A percentile compares a stretch with the other conserved stretches of the same genome.
These are phyloP conservation scores for Cylindroiulus punctatus DNA, from an alignment of 2,888 invertebrate species.

Conservation along the genomic window DNA sequence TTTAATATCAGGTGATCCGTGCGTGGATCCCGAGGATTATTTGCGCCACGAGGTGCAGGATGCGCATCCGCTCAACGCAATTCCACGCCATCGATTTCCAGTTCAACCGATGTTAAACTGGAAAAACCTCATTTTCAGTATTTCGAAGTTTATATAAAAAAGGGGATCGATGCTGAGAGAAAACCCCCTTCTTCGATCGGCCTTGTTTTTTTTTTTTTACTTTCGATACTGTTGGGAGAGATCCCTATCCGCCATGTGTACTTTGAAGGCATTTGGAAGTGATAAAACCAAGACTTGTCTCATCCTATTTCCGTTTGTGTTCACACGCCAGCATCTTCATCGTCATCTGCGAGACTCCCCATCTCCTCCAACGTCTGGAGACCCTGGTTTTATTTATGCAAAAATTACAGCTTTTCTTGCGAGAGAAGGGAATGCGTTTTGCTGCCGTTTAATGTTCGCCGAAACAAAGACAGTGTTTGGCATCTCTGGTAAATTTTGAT, in stretches of 20 bases:
- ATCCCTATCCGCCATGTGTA: conserved; percentile 40
- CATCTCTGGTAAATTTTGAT: conserved; percentile 24
- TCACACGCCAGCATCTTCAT: conserved; percentile 23
- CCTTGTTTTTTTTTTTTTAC: background rate
- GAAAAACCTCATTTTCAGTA: conserved; percentile 39
- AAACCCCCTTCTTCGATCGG: background rate
- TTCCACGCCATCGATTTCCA: conserved; percentile 12
- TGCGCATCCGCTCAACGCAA: conserved; percentile 22
- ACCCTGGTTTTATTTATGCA: conserved; percentile 24
- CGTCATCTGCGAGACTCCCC: conserved; percentile 15
- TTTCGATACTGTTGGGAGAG: conserved; percentile 46
- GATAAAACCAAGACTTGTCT: conserved; percentile 42
- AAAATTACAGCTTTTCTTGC: conserved; percentile 2
- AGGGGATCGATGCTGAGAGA: background rate
- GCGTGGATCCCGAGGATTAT: conserved; percentile 7
- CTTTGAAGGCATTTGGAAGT: conserved; percentile 16
- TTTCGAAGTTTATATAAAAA: conserved; percentile 24
- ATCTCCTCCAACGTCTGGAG: conserved; percentile 31
- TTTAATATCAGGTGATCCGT: conserved; percentile 12
- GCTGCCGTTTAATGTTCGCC: background rate
- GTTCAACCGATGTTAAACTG: conserved; percentile 16
- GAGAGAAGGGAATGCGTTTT: background rate
- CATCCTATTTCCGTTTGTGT: conserved; percentile 39
- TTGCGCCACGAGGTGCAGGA: conserved; percentile 18
- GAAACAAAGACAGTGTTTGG: background rate